Evolutionary conservation across 1,140 invertebrate genomes (phyloP).

Genomic region (Pseudomyrmex flavicornis): DNA sequence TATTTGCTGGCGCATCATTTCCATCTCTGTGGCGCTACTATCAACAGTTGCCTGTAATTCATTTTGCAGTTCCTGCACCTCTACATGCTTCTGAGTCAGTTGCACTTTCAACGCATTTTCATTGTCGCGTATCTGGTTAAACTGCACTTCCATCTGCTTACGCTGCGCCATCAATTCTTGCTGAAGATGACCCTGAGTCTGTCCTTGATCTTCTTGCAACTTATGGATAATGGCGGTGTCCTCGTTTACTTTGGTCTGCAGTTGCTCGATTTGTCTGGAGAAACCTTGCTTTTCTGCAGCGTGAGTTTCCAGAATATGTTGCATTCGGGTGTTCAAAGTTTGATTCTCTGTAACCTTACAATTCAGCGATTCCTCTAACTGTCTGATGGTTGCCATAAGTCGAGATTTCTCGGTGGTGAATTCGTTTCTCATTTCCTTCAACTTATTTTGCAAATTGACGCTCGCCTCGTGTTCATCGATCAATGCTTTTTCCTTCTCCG

Average conservation of each 20-base stretch:
- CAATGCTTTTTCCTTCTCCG: constrained; percentile 91
- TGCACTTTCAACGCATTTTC: constrained; percentile 85
- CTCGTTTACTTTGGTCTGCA: constrained; percentile 87
- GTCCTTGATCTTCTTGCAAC: constrained; percentile 86
- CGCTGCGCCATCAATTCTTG: constrained; percentile 84
- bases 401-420: constrained; percentile 88
- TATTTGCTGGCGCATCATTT: constrained; percentile 82
- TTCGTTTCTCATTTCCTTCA: constrained; percentile 91
- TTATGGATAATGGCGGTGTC: constrained; percentile 86
- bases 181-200: constrained; percentile 84
- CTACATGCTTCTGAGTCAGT: constrained; percentile 85
- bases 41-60: constrained; percentile 85
- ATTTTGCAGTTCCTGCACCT: constrained; percentile 85
- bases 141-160: constrained; percentile 86
- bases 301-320: constrained; percentile 87
- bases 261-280: constrained; percentile 83
- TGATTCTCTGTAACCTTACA: constrained; percentile 86
- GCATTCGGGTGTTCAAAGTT: constrained; percentile 87
- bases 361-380: constrained; percentile 86
- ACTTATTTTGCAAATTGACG: constrained; percentile 89
- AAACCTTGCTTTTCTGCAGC: constrained; percentile 85
- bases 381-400: constrained; percentile 85
- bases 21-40: constrained; percentile 81
- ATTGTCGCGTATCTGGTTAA: constrained; percentile 83
- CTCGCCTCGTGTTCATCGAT: constrained; percentile 90